Percentiles rank a stretch among this genome's conserved stretches.
These are phyloP conservation scores for Leptopilina boulardi DNA, from an alignment of 1,140 invertebrate species.

Conservation along the genomic window DNA sequence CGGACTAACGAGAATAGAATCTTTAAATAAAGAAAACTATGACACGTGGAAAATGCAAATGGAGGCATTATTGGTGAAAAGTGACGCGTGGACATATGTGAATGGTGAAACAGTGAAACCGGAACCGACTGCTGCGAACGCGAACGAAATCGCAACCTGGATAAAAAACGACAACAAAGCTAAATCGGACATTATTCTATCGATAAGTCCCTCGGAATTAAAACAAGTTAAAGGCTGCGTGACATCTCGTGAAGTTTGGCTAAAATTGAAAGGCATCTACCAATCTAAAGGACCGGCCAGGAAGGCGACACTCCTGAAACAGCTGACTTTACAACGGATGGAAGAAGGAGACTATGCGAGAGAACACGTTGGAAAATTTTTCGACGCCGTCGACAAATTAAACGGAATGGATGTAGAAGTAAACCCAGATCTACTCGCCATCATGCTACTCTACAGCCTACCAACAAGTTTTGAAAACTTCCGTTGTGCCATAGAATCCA, in stretches of 20 bases:
- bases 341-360: constrained; percentile 36
- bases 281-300: constrained; percentile 8
- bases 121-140: not conserved
- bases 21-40: constrained; percentile 55
- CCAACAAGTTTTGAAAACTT: constrained; percentile 56
- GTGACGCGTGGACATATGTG: not conserved
- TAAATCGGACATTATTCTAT: constrained; percentile 47
- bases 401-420: constrained; percentile 50
- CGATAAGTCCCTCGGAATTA: constrained; percentile 44
- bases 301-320: constrained; percentile 43
- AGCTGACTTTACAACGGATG: constrained; percentile 12
- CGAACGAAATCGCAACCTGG: constrained; percentile 30
- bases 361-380: constrained; percentile 50
- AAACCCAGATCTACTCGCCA: constrained; percentile 55
- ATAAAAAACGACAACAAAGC: constrained; percentile 40
- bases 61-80: constrained; percentile 40
- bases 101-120: constrained; percentile 19
- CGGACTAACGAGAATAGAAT: not conserved
- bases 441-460: constrained; percentile 60
- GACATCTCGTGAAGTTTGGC: constrained; percentile 47
- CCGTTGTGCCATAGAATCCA: constrained; percentile 58
- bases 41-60: constrained; percentile 4
- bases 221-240: constrained; percentile 41
- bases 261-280: constrained; percentile 46
- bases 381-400: constrained; percentile 40